phyloP scores from a whole-genome alignment of 2,113 vertebrate species.

The Climacteris rufus region DNA sequence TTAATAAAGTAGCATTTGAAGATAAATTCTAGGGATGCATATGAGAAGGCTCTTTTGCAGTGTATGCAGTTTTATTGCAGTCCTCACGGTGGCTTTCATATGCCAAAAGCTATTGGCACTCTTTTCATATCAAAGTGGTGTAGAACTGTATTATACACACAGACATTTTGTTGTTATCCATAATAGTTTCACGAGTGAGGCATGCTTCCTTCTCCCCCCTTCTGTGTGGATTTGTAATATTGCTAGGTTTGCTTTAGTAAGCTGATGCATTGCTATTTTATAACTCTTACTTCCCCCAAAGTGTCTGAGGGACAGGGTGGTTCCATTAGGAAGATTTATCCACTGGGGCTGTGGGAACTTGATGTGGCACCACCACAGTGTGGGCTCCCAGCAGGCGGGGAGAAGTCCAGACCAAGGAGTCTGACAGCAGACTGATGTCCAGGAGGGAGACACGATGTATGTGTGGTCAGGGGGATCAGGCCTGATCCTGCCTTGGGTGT shows the following conservation, averaged over 20 bases:
- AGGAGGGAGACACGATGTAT: background rate
- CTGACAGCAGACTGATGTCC: background rate
- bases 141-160: background rate
- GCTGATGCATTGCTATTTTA: background rate
- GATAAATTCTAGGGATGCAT: constrained; percentile 16
- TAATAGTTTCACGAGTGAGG: background rate
- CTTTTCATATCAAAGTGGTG: background rate
- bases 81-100: background rate
- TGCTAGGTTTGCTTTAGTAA: background rate
- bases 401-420: background rate
- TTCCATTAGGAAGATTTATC: background rate
- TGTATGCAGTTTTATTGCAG: constrained; percentile 38
- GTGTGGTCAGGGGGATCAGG: accelerated
- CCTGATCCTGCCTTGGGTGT: background rate
- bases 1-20: background rate
- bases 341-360: accelerated
- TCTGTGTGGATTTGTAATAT: background rate
- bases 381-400: background rate
- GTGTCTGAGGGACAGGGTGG: background rate
- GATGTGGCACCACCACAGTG: background rate
- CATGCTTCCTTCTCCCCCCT: background rate
- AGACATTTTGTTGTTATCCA: background rate
- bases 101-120: constrained; percentile 3
- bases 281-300: background rate
- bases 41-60: constrained; percentile 1